Percentiles rank a stretch among this genome's conserved stretches.
These are phyloP conservation scores for Dysdera silvatica DNA, from an alignment of 1,140 invertebrate genomes.

Conservation along the genomic window DNA sequence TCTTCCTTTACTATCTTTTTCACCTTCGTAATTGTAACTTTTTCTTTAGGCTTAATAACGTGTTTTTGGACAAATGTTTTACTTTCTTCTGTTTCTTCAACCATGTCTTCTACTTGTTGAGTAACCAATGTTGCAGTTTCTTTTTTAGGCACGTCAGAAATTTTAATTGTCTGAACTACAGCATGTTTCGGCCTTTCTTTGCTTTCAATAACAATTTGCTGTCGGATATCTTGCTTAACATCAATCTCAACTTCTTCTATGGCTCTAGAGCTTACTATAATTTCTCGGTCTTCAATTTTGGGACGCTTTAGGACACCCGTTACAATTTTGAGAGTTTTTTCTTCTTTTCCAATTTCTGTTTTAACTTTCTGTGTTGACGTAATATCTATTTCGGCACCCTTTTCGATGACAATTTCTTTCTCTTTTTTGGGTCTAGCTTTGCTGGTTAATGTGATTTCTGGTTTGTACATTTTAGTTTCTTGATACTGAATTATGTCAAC, in stretches of 20 bases:
- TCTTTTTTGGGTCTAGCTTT: conserved; percentile 23
- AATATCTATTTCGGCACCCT: conserved; percentile 22
- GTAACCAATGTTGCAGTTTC: no score
- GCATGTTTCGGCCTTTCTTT: conserved; percentile 26
- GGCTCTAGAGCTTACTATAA: conserved; percentile 4
- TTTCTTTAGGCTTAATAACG: conserved; percentile 6
- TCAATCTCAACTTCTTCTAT: conserved; percentile 13
- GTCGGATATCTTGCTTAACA: conserved; percentile 16
- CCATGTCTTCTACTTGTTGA: no score
- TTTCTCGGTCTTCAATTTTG: conserved; percentile 19
- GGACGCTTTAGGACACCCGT: background rate
- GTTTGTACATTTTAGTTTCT: conserved; percentile 6
- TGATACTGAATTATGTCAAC: background rate
- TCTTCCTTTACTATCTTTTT: conserved; percentile 22
- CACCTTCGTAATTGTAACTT: conserved; percentile 9
- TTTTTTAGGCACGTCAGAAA: conserved; percentile 4
- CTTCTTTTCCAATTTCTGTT: background rate
- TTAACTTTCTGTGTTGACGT: conserved; percentile 11
- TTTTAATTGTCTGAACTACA: conserved; percentile 6
- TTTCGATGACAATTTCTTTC: conserved; percentile 7
- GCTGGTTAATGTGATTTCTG: conserved; percentile 25
- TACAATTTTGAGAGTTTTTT: background rate
- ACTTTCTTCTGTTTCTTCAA: background rate
- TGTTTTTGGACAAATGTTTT: conserved; percentile 10
- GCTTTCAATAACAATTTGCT: conserved; percentile 15